Base-by-base conservation (phyloP, 2,888 invertebrate species). In the Mystacides longicornis region DNA sequence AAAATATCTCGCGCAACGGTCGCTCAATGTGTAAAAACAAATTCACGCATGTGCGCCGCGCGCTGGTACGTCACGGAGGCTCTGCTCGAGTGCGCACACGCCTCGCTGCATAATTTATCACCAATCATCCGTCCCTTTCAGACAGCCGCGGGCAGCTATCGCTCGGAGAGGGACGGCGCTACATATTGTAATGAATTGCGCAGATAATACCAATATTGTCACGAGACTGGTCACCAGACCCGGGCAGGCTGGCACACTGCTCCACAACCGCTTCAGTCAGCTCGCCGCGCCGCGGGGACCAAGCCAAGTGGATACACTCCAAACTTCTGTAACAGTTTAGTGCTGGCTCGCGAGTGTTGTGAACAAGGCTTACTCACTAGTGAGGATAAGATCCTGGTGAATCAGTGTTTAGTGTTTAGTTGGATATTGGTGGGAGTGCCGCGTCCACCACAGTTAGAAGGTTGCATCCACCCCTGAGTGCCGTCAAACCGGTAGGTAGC, bases 21-120 rank as follows among this genome's bases (percentile, higher is more conserved):
- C 7, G 14, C 31, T 31, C 14, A 31, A n/a, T n/a, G n/a, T n/a
- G 16, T 37, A 14, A n/a, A 37, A 37, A 14, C 14, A 37, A 37
- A 37, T 37, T 37, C 37, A 51, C 14, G 37, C 37, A 37, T 37
- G 37, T 37, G 27, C 27, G n/a, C n/a, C n/a, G 52, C 43, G 52
- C 56, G 43, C 31, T 43, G 23, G 37, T 43, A 49, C 51, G 42
- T 47, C 23, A 37, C 37, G 49, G 52, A 37, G 50, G 52, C 43
- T 48, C 27, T 51, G 56, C 50, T 49, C 27, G 55, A 52, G 43
- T 52, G 52, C 54, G 50, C 54, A 52, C 54, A 52, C 54, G 45
- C 52, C 49, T 47, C 37, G 16, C n/a, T 37, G 37, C 7, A 37
- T 37, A 37, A n/a, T 37, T 16, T 37, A 37, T 47, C 37, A 16